Conservation (phyloP, 1,140 invertebrate genomes). For the Trinorchestia longiramus region DNA sequence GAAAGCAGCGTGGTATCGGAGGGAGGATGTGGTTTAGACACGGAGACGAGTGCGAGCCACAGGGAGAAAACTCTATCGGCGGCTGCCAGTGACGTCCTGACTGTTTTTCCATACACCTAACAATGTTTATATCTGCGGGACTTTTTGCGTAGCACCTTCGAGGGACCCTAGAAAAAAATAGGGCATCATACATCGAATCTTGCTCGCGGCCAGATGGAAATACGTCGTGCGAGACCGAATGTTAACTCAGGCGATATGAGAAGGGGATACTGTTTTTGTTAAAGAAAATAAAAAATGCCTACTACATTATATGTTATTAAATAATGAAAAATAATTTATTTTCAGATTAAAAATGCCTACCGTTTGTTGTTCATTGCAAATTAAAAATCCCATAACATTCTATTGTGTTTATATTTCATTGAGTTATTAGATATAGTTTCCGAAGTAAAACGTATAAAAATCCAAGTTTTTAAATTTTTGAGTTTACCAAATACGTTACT, state of each 20-base stretch:
- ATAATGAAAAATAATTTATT: not conserved
- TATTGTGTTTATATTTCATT: too few species aligned
- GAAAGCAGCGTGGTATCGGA: not conserved
- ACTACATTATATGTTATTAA: not conserved
- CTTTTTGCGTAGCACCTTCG: constrained; percentile 50
- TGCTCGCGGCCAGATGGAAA: constrained; percentile 30
- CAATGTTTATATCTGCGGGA: constrained; percentile 51
- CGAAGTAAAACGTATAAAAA: too few species aligned
- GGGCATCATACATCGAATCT: constrained; percentile 47
- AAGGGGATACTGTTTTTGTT: not conserved
- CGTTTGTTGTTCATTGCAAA: too few species aligned
- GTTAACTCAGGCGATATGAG: not conserved
- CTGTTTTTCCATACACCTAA: constrained; percentile 55
- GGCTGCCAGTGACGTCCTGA: constrained; percentile 44
- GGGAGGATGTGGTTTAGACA: not conserved
- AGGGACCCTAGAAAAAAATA: constrained; percentile 31
- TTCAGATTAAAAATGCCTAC: too few species aligned
- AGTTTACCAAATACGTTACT: too few species aligned
- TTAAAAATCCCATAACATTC: too few species aligned
- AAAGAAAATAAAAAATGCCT: not conserved
- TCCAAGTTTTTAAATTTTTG: too few species aligned
- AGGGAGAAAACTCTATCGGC: constrained; percentile 37
- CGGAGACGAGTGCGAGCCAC: not conserved
- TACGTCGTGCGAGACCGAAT: not conserved
- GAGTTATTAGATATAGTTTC: too few species aligned